Base-by-base conservation (phyloP, 2,113 vertebrate species). In the Vimba vimba region DNA sequence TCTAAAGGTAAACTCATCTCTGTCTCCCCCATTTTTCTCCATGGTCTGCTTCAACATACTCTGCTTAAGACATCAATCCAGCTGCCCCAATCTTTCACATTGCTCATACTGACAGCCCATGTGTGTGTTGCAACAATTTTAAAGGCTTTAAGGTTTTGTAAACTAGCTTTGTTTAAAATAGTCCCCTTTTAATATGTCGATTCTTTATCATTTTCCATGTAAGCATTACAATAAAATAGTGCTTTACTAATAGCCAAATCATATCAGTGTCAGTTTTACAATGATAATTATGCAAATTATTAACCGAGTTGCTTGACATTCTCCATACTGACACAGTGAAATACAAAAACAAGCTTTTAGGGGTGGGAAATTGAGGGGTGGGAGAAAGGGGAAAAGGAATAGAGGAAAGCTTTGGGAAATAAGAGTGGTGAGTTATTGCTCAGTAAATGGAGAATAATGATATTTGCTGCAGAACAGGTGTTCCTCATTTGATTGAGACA, bases 381-480 rank as follows among this genome's bases (percentile, higher is more conserved):
- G 74, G 62, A 73, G 33, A 60, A 27, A 21, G 19, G 36, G n/a
- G 50, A 62, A 39, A 33, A 59, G 57, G 87, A 52, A 36, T 19
- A 69, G 68, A 68, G 76, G 43, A 64, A 81, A 75, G 59, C 89
- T 91, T 87, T 57, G 92, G 92, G 92, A 90, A 88, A 86, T 88
- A 87, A 81, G 89, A 86, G 91, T 90, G 85, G 84, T 95, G 94
- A 95, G 93, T 93, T 94, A 94, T 89, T 88, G 91, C 87, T 66
- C 77, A 91, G 92, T 89, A 92, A 92, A 94, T 93, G 90, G 92
- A 86, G 87, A 86, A 59, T 93, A 94, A 94, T 93, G 92, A 93
- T 90, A 93, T 94, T 94, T 94, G 91, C 86, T 89, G 89, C 85
- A 78, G 79, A 89, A 89, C 93, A 94, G 91, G 88, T 94, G 93